Conservation (phyloP, 2,113 vertebrate species). For the Podilymbus podiceps region DNA sequence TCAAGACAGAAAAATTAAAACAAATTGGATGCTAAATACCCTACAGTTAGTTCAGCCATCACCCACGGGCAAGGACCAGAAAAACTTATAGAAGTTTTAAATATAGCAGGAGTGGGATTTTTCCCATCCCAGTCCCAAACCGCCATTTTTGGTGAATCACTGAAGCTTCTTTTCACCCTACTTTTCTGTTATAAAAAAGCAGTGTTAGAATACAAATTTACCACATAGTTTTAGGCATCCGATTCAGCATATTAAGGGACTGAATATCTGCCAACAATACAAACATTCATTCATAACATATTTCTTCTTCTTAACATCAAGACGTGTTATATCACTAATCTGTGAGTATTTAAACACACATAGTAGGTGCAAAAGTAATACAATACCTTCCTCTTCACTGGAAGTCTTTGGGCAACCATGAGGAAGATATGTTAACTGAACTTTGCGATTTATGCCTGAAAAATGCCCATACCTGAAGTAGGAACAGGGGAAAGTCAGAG, state of each 20-base stretch:
- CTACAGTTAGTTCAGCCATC: not conserved
- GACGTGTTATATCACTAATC: not conserved
- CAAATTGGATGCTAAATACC: not conserved
- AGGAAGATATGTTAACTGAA: constrained; percentile 90
- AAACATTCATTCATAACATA: not conserved
- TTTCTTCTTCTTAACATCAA: not conserved
- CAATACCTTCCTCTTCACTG: constrained; percentile 88
- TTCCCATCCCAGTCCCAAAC: not conserved
- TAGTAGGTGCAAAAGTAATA: not conserved
- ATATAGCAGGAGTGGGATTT: not conserved
- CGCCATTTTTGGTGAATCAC: not conserved
- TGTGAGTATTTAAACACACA: not conserved
- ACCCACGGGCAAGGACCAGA: not conserved
- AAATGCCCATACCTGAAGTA: constrained; percentile 88
- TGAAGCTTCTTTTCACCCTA: not conserved
- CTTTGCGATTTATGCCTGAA: constrained; percentile 92
- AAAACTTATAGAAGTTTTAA: not conserved
- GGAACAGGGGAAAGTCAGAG: not conserved
- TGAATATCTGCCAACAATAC: not conserved
- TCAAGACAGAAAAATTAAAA: not conserved
- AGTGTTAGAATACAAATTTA: not conserved
- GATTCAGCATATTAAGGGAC: not conserved
- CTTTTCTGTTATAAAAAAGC: not conserved
- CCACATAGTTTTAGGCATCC: not conserved
- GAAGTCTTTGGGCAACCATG: constrained; percentile 91